These are phyloP conservation scores for Trissolcus basalis DNA, from an alignment of 1,140 invertebrate genomes.

Conservation along the genomic window DNA sequence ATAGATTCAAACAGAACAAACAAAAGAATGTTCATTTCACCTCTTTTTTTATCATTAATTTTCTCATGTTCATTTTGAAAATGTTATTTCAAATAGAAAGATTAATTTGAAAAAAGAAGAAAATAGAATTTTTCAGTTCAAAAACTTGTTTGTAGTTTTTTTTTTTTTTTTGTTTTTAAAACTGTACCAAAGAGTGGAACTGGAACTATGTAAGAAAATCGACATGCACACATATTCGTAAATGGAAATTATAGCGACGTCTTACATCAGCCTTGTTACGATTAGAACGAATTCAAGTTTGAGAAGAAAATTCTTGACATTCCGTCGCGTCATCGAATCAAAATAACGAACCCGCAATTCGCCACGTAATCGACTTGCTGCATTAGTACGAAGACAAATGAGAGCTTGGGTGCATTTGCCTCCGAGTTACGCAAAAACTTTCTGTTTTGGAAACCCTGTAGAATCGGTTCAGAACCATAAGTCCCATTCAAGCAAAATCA, in stretches of 20 bases:
- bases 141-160: neutral
- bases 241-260: slow-evolving; percentile 4
- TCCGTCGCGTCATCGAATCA: slow-evolving; percentile 41
- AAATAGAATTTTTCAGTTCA: no score
- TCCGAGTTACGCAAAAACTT: slow-evolving; percentile 59
- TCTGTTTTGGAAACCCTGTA: neutral
- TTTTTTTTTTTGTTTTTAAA: neutral
- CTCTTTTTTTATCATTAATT: no score
- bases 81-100: no score
- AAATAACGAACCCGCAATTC: slow-evolving; percentile 44
- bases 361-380: slow-evolving; percentile 44
- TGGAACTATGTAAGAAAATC: no score
- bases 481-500: no score
- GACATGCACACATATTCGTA: neutral
- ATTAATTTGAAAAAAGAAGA: no score
- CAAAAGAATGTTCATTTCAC: no score
- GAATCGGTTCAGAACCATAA: no score
- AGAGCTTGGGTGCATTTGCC: slow-evolving; percentile 34
- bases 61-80: no score
- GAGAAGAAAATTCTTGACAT: slow-evolving; percentile 43
- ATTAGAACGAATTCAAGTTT: slow-evolving; percentile 33
- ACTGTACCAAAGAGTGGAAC: neutral
- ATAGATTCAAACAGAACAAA: slow-evolving; percentile 2
- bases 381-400: slow-evolving; percentile 39
- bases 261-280: slow-evolving; percentile 37